phyloP scores from a whole-genome alignment of 2,113 vertebrate species.

The Brachirus orientalis region DNA sequence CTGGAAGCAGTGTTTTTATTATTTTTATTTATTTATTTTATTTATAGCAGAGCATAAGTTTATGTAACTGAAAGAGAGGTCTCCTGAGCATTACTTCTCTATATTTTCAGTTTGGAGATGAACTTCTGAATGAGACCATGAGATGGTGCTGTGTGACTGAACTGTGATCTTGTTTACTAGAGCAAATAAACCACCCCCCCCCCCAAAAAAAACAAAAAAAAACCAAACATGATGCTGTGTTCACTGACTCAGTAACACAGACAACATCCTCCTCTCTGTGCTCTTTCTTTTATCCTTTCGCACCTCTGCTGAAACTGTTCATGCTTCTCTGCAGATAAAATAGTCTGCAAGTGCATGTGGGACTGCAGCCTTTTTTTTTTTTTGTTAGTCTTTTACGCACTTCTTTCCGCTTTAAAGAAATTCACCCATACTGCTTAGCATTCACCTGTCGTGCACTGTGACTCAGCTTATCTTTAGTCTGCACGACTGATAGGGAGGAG shows the following conservation, averaged over 20 bases:
- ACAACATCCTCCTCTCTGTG: neutral
- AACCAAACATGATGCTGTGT: neutral
- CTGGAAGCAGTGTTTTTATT: too few relatives aligned
- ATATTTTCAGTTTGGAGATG: constrained; percentile 18
- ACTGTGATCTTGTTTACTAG: constrained; percentile 4
- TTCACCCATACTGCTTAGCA: constrained; percentile 48
- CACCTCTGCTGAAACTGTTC: neutral
- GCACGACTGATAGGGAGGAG: constrained; percentile 53
- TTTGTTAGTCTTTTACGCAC: constrained; percentile 10
- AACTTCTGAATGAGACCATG: constrained; percentile 70
- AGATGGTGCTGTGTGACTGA: constrained; percentile 79
- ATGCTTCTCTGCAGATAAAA: constrained; percentile 15
- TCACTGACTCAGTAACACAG: constrained; percentile 2
- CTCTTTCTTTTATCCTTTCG: neutral
- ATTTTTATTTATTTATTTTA: too few relatives aligned
- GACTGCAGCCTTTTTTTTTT: constrained; percentile 15
- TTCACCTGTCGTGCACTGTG: constrained; percentile 61
- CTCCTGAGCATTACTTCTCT: neutral
- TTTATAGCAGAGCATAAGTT: too few relatives aligned
- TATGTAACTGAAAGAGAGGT: too few relatives aligned
- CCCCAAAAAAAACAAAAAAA: too few relatives aligned
- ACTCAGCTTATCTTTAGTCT: constrained; percentile 69
- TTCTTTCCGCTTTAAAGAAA: constrained; percentile 51
- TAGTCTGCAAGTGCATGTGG: constrained; percentile 22
- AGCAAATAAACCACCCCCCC: constrained; percentile 1